Evolutionary conservation across 2,797 vertebrate species (phyloP).

Genomic region (Enteromius argenteus): DNA sequence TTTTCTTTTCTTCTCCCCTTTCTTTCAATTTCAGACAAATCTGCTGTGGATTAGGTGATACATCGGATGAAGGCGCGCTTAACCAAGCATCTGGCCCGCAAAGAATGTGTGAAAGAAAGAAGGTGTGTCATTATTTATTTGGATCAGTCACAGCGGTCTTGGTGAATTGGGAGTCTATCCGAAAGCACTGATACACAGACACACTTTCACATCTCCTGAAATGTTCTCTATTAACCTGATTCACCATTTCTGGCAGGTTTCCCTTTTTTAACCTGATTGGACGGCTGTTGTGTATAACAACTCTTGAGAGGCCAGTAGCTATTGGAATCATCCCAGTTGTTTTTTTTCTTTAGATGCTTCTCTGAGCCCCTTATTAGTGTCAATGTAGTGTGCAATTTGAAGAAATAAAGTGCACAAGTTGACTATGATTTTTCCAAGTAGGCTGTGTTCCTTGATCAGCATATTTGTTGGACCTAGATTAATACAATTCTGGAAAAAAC

Average conservation of each 20-base stretch:
- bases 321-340: not conserved
- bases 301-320: not conserved
- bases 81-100: constrained; percentile 76
- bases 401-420: not conserved
- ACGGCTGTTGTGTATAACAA: constrained; percentile 20
- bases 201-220: constrained; percentile 9
- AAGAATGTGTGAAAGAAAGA: constrained; percentile 65
- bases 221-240: constrained; percentile 22
- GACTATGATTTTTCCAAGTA: not conserved
- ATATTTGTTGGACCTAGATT: not conserved
- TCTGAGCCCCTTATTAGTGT: not conserved
- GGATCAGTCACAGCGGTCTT: constrained; percentile 49
- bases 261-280: constrained; percentile 8
- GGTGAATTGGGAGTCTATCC: constrained; percentile 54
- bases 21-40: constrained; percentile 73
- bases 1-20: constrained; percentile 44
- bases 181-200: constrained; percentile 46
- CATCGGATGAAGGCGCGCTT: constrained; percentile 72
- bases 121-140: constrained; percentile 76
- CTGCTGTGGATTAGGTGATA: constrained; percentile 70
- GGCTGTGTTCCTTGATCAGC: not conserved
- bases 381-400: not conserved
- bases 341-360: not conserved
- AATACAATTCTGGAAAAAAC: not conserved
- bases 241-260: constrained; percentile 3